Evolutionary conservation across 2,888 invertebrate genomes (phyloP).

Genomic region (Colostygia pectinataria): DNA sequence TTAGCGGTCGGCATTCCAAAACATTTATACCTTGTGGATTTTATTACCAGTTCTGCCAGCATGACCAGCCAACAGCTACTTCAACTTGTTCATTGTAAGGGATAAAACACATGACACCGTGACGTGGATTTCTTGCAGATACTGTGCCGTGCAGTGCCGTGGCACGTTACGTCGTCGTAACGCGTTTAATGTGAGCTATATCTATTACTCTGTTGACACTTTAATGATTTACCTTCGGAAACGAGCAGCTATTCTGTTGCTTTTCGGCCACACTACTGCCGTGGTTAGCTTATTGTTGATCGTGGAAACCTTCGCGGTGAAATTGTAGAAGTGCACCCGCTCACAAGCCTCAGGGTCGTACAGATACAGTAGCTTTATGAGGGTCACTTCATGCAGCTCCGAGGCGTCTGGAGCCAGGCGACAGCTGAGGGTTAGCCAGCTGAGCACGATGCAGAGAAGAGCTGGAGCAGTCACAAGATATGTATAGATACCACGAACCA

Average conservation of each 20-base stretch:
- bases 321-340: slow-evolving; percentile 62
- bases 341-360: slow-evolving; percentile 68
- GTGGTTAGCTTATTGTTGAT: slow-evolving; percentile 31
- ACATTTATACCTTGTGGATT: no score
- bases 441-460: slow-evolving; percentile 46
- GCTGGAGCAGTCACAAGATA: slow-evolving; percentile 43
- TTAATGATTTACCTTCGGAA: slow-evolving; percentile 56
- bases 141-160: no score
- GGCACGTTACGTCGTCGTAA: no score
- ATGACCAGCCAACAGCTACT: no score
- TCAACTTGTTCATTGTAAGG: no score
- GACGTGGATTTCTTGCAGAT: no score
- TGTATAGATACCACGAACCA: no score
- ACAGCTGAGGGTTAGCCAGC: slow-evolving; percentile 62
- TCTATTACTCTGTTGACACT: no score
- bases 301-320: slow-evolving; percentile 39
- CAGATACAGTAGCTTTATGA: slow-evolving; percentile 66
- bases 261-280: slow-evolving; percentile 59
- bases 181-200: no score
- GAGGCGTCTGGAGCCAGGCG: slow-evolving; percentile 43
- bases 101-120: no score
- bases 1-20: no score
- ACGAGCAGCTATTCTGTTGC: slow-evolving; percentile 51
- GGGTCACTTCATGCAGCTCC: slow-evolving; percentile 63
- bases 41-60: no score